Evolutionary conservation across 2,113 vertebrate species (phyloP).

Genomic region (Poeciliopsis occidentalis): DNA sequence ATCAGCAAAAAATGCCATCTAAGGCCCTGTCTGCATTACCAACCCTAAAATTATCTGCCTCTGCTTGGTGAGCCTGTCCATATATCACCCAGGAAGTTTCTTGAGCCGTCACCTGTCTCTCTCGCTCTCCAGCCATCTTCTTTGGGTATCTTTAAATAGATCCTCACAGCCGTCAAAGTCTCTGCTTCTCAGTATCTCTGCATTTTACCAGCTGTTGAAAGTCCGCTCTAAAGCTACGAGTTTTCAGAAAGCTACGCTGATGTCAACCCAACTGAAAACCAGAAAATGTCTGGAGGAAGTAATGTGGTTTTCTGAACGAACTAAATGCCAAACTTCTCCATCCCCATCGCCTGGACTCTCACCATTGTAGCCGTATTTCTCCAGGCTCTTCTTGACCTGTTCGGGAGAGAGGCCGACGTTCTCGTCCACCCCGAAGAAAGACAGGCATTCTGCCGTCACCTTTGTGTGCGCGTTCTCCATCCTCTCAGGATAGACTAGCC

Average conservation of each 20-base stretch:
- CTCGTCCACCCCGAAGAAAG: constrained; percentile 87
- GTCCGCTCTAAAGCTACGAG: constrained; percentile 51
- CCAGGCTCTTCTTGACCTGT: constrained; percentile 86
- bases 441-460: constrained; percentile 81
- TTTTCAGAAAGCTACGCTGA: constrained; percentile 11
- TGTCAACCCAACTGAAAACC: constrained; percentile 5
- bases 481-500: constrained; percentile 66
- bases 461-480: constrained; percentile 90
- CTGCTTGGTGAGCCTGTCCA: constrained; percentile 58
- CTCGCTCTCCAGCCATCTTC: constrained; percentile 73
- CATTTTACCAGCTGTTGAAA: constrained; percentile 72
- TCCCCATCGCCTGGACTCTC: constrained; percentile 40
- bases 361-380: constrained; percentile 92
- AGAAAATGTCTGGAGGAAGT: background rate
- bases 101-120: constrained; percentile 80
- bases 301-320: constrained; percentile 9
- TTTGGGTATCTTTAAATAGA: constrained; percentile 79
- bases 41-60: constrained; percentile 69
- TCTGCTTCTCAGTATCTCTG: constrained; percentile 73
- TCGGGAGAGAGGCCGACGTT: constrained; percentile 84
- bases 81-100: constrained; percentile 78
- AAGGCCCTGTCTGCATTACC: constrained; percentile 54
- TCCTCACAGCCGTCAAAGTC: constrained; percentile 73
- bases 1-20: constrained; percentile 32
- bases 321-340: constrained; percentile 7